Base-by-base conservation (phyloP, 2,888 invertebrate species). In the Dolichomitus sp. region DNA sequence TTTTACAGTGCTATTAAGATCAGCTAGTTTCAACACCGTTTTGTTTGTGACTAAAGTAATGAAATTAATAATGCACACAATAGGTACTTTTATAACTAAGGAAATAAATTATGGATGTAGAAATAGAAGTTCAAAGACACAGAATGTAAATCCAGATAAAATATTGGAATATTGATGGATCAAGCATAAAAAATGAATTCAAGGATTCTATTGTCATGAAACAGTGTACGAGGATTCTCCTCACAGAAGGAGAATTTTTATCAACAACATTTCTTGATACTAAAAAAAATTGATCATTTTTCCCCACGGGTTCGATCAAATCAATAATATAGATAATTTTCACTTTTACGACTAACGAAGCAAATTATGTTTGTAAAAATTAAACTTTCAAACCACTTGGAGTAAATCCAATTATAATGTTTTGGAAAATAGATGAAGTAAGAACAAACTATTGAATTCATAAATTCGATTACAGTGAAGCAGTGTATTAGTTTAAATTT, bases 391-490 rank as follows among this genome's bases (percentile, higher is more conserved):
- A 5, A 12, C 0, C 14, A 33, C n/a, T n/a, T 7, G 30, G 1
- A 33, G 2, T n/a, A 33, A 33, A 33, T 59, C 17, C 30, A 59
- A 7, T 7, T 59, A 7, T 14, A 27, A 30, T 2, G 57, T n/a
- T 33, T 33, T 30, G 59, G 4, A 59, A 33, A 33, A n/a, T 14
- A 17, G 2, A n/a, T 2, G 33, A 17, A 9, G 30, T 2, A n/a
- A 57, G 30, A n/a, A n/a, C 12, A 33, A n/a, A 33, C 6, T 2
- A 33, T 27, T 9, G 52, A 30, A 30, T n/a, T 57, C n/a, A n/a
- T n/a, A 14, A n/a, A 57, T 57, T 30, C 30, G 14, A 30, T 57
- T 59, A 33, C n/a, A 17, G 59, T 54, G 52, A 23, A 52, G 52
- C 52, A 52, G 23, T 14, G 52, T 2, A 7, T 12, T 0, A 54